phyloP scores from a whole-genome alignment of 2,797 vertebrate genomes.

The Staurois parvus region DNA sequence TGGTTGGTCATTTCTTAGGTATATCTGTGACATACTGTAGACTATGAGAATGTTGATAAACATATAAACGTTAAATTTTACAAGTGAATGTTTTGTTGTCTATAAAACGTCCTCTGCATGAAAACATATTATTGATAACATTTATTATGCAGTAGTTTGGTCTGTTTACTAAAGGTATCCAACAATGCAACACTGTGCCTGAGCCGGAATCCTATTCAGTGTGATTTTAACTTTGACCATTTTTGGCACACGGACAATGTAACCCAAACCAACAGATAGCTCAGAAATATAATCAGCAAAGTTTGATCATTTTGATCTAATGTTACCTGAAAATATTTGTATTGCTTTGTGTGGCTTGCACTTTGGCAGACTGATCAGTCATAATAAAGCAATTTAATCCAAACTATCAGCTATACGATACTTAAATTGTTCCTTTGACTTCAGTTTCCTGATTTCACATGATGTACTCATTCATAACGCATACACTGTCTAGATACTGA shows the following conservation, averaged over 20 bases:
- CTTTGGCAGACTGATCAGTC: neutral
- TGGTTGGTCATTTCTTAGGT: no score
- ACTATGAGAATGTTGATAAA: no score
- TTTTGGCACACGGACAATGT: neutral
- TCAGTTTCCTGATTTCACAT: neutral
- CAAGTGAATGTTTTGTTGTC: no score
- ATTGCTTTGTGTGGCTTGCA: neutral
- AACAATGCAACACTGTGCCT: slow-evolving; percentile 4
- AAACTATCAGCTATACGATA: neutral
- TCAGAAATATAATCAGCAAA: slow-evolving; percentile 1
- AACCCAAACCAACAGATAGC: neutral
- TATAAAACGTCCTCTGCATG: no score
- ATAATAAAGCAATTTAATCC: slow-evolving; percentile 1
- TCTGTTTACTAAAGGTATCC: neutral
- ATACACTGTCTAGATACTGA: neutral
- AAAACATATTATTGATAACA: no score
- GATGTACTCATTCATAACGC: neutral
- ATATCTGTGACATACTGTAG: no score
- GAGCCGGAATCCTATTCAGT: neutral
- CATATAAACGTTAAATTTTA: no score
- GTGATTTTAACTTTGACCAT: neutral
- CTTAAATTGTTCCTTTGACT: slow-evolving; percentile 2
- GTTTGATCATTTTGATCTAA: neutral
- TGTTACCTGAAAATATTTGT: neutral
- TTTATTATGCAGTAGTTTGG: neutral